Base-by-base conservation (phyloP, 2,797 vertebrate species). In the Melanotaenia pygmaea region DNA sequence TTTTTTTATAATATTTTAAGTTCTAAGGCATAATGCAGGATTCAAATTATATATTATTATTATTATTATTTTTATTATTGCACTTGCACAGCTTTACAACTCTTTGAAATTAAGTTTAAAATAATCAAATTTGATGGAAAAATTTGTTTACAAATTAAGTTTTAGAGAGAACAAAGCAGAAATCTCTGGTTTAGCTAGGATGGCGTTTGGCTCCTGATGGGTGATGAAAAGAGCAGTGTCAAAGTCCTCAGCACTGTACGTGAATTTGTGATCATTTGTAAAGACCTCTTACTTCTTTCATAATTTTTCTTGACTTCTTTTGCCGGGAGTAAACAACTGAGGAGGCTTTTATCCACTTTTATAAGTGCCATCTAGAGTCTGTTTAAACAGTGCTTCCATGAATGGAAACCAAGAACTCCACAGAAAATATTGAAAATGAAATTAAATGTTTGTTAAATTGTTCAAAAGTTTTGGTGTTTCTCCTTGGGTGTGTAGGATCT, bases 211-310 rank as follows among this genome's bases (percentile, higher is more conserved):
- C 34, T 34, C 34, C 34, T 34, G 34, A 34, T 34, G 34, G 8
- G 34, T 34, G 34, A 34, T 34, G 34, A 34, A 34, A 34, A 34
- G 34, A 34, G 34, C 34, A 34, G 34, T 34, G 34, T 34, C 34
- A 34, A 34, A 34, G 34, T 34, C 34, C 8, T 34, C 8, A 1
- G 34, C 34, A 28, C 28, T 28, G 28, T 28, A 34, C 1, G 20
- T n/a, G 20, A n/a, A 67, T 47, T 40, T 59, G 51, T 32, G 13
- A 76, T 51, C n/a, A 56, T 61, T 35, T 72, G 34, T 43, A 64
- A 74, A 70, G 20, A 79, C 59, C 32, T 65, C 53, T 53, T 63
- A 40, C 6, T 43, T 26, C 51, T 72, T 74, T 12, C 2, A 4
- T 54, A 30, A 32, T 72, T 65, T 74, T n/a, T 28, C 26, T 1